Base-by-base conservation (phyloP, 35 echinoderm and acorn worm species). In the Hemicentrotus pulcherrimus region DNA sequence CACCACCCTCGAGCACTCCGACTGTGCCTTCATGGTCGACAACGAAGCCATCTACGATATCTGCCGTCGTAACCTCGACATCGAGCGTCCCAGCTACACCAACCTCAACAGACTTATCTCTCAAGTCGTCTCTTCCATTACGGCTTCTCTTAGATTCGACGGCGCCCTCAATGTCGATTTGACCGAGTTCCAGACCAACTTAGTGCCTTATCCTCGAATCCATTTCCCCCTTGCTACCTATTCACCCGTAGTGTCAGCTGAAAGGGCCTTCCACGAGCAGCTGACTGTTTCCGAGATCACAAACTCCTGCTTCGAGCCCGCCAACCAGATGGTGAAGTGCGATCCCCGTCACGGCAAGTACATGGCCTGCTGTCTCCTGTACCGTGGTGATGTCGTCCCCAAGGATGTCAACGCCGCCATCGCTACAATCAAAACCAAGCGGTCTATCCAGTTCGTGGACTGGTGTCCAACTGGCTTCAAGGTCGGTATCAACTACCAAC, bases 171-270 rank as follows among this genome's bases (percentile, higher is more conserved):
- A 97, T 87, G 97, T 97, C 47, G 97, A 97, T 47, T 47, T 97
- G 71, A 97, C 97, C 2, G 95, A 97, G 47, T 97, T 97, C 94
- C 97, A 97, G 92, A 97, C 97, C 31, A 97, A 97, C 59, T 48
- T 97, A 86, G 97, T 97, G 47, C 97, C 97, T 7, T 96, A 97
- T 58, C 97, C 97, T 31, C 86, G 97, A 41, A 96, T 96, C 90
- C 97, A 97, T 31, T 97, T 97, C 41, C 97, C 97, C 86, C 94
- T 97, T 10, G 97, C 94, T 47, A 97, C 97, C 50, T 97, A 97
- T 31, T 48, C 97, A 18, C 97, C 97, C 24, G 92, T 97, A 41
- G 96, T 97, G 50, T 97, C 97, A 19, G 95, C 95, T 10, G 97
- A 97, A 45, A 97, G 96, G 65, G 97, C 97, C 16, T 92, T 96